Evolutionary conservation across 2,113 vertebrate genomes (phyloP), one percentile per base, ranked within the genome.

Genomic region (Phaetusa simplex): DNA sequence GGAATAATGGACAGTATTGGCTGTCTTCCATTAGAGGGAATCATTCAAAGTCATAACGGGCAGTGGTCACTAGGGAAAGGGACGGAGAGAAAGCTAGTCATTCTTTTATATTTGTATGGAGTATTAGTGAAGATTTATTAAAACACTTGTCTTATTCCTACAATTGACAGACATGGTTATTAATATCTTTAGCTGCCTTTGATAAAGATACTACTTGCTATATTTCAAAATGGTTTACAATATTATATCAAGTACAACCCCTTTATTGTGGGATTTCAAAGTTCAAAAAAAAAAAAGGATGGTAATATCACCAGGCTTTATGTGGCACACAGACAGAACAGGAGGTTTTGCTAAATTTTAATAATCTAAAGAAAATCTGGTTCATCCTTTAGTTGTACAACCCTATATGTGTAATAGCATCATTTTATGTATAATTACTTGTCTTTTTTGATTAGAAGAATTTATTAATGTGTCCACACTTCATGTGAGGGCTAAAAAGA

Each of bases 111-210:
- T 96, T 93, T 96, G 94, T 95, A 82, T 94, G 95, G 87, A 94
- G 91, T 95, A 97, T 91, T 97, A 97, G 94, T 82, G 93, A 98
- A 97, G 96, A 98, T 97, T 96, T 97, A 98, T 97, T 97, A 97
- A 97, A 98, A 97, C 90, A 95, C 88, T 97, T 94, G 88, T 89
- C 96, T 97, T 97, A 97, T 94, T 97, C 81, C 21, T 62, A 62
- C 93, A 50, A 85, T 59, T 93, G 95, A 95, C 85, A 78, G 82
- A 93, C 5, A 18, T 70, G 86, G 78, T 91, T 96, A 95, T 97
- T 97, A 96, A 98, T 97, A 95, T 83, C 55, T 73, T 97, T 90
- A 97, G 76, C 79, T 98, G 90, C 93, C 90, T 97, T 97, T 97
- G 82, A 97, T 97, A 86, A 96, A 96, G 89, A 88, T 76, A 83